Evolutionary conservation across 2,888 invertebrate genomes (phyloP).

Genomic region (Eristalinus aeneus): DNA sequence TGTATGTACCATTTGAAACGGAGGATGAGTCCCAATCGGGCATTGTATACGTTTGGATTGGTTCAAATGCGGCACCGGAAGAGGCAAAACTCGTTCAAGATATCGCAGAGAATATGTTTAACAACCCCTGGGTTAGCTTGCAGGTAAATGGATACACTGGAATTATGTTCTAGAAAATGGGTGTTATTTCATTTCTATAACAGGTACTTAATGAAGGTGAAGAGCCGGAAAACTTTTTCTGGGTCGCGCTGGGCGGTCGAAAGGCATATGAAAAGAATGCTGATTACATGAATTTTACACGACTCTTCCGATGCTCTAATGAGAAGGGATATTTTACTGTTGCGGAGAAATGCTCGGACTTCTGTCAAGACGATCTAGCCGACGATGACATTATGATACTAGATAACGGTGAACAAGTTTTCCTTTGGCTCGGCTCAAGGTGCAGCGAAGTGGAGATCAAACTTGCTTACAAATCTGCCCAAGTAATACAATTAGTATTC

Average conservation of each 20-base stretch:
- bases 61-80: constrained; percentile 90
- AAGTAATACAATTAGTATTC: constrained; percentile 83
- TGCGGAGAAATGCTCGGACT: constrained; percentile 94
- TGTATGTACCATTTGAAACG: constrained; percentile 95
- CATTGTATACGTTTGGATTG: constrained; percentile 98
- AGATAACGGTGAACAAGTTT: constrained; percentile 98
- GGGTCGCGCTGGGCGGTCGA: constrained; percentile 96
- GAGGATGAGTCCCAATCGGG: constrained; percentile 89
- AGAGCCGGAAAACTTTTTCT: constrained; percentile 99
- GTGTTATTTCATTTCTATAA: background rate
- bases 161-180: background rate
- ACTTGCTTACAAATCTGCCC: constrained; percentile 98
- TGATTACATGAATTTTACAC: constrained; percentile 94
- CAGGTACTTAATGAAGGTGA: constrained; percentile 94
- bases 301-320: constrained; percentile 98
- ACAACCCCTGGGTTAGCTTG: constrained; percentile 88
- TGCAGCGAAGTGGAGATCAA: constrained; percentile 99
- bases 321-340: constrained; percentile 99
- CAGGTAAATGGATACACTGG: constrained; percentile 83
- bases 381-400: constrained; percentile 99
- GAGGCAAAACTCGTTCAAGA: constrained; percentile 93
- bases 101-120: constrained; percentile 96
- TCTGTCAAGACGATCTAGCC: constrained; percentile 95
- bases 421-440: constrained; percentile 97
- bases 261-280: constrained; percentile 94